A percentile compares a stretch with the other conserved stretches of the same genome.
Conservation (phyloP, 2,888 invertebrate genomes). For the Tuta absoluta region DNA sequence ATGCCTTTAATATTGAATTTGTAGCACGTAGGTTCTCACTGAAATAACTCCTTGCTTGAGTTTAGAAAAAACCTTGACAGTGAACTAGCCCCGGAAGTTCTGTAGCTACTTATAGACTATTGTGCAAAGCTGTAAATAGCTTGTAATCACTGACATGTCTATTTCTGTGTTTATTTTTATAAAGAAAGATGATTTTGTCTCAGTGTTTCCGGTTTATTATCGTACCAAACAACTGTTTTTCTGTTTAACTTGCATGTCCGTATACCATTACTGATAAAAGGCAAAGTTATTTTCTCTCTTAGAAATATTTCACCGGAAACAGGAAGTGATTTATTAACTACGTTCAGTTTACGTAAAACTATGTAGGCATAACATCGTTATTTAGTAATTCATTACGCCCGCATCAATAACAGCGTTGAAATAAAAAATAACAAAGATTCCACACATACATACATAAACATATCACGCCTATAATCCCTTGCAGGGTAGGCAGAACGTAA, state of each 20-base stretch:
- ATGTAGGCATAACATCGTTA: background rate
- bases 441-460: too few relatives aligned
- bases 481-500: too few relatives aligned
- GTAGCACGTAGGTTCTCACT: too few relatives aligned
- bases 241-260: background rate
- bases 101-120: background rate
- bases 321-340: too few relatives aligned
- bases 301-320: too few relatives aligned
- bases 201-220: background rate
- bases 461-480: too few relatives aligned
- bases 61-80: background rate
- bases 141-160: background rate
- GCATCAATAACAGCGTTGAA: background rate
- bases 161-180: background rate
- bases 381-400: conserved; percentile 1
- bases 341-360: background rate
- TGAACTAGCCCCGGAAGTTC: background rate
- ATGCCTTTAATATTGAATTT: too few relatives aligned
- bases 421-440: background rate
- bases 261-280: background rate
- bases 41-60: too few relatives aligned
- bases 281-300: too few relatives aligned
- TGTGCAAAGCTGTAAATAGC: background rate
- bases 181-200: background rate
- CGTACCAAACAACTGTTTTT: background rate